Conservation (phyloP, 2,113 vertebrate genomes). For the Bombycilla garrulus region DNA sequence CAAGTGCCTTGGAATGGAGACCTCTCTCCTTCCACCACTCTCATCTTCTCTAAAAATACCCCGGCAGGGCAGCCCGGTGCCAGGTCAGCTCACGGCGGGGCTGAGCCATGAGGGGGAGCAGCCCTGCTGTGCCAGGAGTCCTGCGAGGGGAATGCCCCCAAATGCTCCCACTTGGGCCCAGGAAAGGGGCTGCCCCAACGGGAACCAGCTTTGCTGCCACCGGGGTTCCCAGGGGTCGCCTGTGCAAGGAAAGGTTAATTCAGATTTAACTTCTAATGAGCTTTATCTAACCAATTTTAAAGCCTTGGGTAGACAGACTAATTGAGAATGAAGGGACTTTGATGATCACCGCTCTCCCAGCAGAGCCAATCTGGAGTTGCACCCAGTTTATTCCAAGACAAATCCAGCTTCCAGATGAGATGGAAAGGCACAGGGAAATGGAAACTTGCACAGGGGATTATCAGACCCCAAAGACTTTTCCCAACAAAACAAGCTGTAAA, state of each 20-base stretch:
- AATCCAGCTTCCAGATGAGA: not conserved
- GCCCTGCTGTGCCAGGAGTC: not conserved
- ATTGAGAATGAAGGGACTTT: constrained; percentile 31
- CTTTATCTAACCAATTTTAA: constrained; percentile 30
- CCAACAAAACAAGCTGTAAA: not conserved
- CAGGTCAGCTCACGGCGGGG: not conserved
- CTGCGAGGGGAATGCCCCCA: rapidly evolving
- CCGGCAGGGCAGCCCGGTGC: rapidly evolving
- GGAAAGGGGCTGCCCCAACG: not conserved
- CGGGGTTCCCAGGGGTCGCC: not conserved
- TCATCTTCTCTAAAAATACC: constrained; percentile 34
- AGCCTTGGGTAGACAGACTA: not conserved
- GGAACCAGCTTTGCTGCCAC: not conserved
- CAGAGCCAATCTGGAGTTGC: not conserved
- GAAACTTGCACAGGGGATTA: not conserved
- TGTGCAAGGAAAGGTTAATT: not conserved
- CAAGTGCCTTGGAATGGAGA: not conserved
- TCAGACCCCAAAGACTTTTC: not conserved
- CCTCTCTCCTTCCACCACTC: not conserved
- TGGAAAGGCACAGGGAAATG: not conserved
- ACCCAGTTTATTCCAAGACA: not conserved
- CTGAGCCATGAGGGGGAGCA: not conserved
- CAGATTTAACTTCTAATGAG: not conserved
- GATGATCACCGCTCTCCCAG: not conserved
- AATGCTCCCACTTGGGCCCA: not conserved